These are phyloP conservation scores for Brachionus sp. DNA, from an alignment of 1,140 invertebrate species.

Conservation along the genomic window DNA sequence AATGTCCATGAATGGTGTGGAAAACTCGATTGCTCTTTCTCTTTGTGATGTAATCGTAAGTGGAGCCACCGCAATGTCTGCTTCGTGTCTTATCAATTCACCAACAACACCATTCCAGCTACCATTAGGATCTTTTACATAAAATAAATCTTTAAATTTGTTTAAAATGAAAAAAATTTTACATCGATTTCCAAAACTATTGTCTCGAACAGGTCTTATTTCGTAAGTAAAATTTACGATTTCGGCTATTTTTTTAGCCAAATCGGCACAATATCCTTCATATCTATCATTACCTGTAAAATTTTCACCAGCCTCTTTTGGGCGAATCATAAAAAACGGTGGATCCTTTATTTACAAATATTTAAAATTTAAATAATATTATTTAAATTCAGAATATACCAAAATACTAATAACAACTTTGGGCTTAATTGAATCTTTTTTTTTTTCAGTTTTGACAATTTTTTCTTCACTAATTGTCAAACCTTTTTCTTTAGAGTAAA, in stretches of 20 bases:
- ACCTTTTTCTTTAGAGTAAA: not conserved
- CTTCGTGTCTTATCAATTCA: constrained; percentile 49
- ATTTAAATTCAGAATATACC: not conserved
- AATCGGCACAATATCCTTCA: constrained; percentile 33
- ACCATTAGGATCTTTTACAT: constrained; percentile 1
- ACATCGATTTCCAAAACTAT: constrained; percentile 32
- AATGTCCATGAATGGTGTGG: constrained; percentile 51
- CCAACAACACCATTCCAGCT: constrained; percentile 51
- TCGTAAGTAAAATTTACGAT: constrained; percentile 41
- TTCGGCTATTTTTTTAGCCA: constrained; percentile 21
- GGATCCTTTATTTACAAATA: not conserved
- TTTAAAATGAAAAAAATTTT: not conserved
- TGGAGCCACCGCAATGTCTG: constrained; percentile 51
- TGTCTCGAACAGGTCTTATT: constrained; percentile 31
- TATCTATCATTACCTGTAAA: constrained; percentile 34
- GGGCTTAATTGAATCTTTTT: not conserved
- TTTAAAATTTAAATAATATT: not conserved
- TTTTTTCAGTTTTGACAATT: not conserved
- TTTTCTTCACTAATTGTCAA: constrained; percentile 3
- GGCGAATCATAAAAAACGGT: constrained; percentile 34
- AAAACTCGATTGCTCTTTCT: constrained; percentile 50
- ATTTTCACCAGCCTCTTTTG: constrained; percentile 28
- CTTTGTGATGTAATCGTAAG: constrained; percentile 50
- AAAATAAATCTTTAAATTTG: not conserved
- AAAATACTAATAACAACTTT: constrained; percentile 34